Conservation (phyloP, 53 echinoderm and acorn worm genomes). For the Astropecten irregularis region DNA sequence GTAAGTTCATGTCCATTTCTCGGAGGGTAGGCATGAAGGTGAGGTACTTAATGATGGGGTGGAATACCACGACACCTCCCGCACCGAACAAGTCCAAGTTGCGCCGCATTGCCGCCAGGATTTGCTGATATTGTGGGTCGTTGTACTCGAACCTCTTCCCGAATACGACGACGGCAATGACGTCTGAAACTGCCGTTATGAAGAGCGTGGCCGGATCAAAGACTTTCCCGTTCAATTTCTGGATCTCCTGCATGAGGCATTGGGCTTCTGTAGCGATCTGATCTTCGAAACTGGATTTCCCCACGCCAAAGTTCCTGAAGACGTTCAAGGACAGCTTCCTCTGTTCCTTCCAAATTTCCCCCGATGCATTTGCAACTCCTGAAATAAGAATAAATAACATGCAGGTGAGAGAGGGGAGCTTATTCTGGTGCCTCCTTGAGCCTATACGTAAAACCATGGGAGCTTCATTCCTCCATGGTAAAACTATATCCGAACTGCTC, state of each 20-base stretch:
- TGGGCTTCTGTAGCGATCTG: conserved; percentile 35
- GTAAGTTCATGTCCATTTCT: conserved; percentile 39
- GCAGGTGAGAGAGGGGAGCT: no score
- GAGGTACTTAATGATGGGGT: conserved; percentile 46
- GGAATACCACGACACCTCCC: conserved; percentile 42
- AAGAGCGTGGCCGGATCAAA: conserved; percentile 34
- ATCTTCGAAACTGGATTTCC: no score
- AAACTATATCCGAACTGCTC: no score
- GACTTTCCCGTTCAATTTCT: background rate
- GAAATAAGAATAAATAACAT: background rate
- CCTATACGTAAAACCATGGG: no score
- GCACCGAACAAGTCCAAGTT: conserved; percentile 63
- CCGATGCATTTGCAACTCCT: conserved; percentile 33
- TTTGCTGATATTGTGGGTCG: conserved; percentile 37
- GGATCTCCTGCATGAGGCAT: conserved; percentile 17
- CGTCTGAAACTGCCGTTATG: conserved; percentile 45
- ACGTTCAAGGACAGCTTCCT: conserved; percentile 25
- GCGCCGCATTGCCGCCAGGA: conserved; percentile 38
- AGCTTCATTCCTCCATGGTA: no score
- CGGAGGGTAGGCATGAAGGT: conserved; percentile 28
- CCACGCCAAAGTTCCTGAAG: no score
- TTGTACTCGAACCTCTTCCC: conserved; percentile 69
- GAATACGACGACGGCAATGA: conserved; percentile 61
- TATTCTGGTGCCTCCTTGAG: no score
- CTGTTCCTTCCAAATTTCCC: conserved; percentile 49